Evolutionary conservation across 2,888 invertebrate species (phyloP).

Genomic region (Entomobrya multifasciata): DNA sequence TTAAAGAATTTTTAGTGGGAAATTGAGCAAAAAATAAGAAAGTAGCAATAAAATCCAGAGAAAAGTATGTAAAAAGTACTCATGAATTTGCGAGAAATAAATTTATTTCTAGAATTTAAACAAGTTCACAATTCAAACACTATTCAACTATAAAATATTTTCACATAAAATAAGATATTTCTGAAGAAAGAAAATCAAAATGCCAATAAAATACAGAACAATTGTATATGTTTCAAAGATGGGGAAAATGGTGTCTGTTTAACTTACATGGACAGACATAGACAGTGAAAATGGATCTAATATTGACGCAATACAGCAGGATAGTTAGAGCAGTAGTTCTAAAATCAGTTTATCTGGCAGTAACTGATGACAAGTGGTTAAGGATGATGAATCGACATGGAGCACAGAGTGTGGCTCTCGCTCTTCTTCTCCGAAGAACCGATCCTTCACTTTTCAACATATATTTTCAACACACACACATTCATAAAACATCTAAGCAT

Average conservation of each 20-base stretch:
- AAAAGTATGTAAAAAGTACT: neutral
- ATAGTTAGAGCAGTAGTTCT: neutral
- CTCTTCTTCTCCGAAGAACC: slow-evolving; percentile 55
- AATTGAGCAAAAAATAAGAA: neutral
- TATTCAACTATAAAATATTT: neutral
- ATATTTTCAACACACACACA: neutral
- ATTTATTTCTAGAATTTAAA: neutral
- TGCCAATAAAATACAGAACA: slow-evolving; percentile 59
- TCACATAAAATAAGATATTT: neutral
- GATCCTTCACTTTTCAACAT: slow-evolving; percentile 67
- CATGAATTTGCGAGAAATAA: slow-evolving; percentile 12
- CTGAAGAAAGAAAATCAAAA: neutral
- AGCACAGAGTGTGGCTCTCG: slow-evolving; percentile 64
- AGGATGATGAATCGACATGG: slow-evolving; percentile 77
- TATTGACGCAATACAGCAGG: neutral
- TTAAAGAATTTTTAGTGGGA: slow-evolving; percentile 10
- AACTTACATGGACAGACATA: neutral
- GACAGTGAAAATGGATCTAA: neutral
- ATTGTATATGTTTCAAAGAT: neutral
- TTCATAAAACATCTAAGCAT: neutral
- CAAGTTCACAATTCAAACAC: neutral
- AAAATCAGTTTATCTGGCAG: slow-evolving; percentile 77
- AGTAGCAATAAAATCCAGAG: slow-evolving; percentile 36
- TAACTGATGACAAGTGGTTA: slow-evolving; percentile 77
- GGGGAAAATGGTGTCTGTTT: neutral